Base-by-base conservation (phyloP, 2,797 vertebrate genomes). In the Schizothorax lantsangensis region DNA sequence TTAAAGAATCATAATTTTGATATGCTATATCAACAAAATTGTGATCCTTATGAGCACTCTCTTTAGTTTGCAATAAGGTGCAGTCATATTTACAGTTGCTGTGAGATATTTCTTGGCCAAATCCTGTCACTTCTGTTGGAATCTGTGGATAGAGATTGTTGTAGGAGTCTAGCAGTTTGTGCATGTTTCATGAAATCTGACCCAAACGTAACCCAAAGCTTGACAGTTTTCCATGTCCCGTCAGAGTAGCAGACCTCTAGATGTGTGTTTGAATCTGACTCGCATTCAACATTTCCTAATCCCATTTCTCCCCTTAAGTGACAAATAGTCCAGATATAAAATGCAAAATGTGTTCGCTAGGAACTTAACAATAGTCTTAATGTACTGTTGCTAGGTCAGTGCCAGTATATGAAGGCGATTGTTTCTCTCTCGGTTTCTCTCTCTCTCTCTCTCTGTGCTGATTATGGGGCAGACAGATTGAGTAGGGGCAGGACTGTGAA, bases 401-500 rank as follows among this genome's bases (percentile, higher is more conserved):
- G 26, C 0, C 38, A 71, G 38, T 59, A 45, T 72, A 36, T 62
- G 19, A 47, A 80, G 40, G 21, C 21, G 10, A 38, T 57, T 69
- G n/a, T 47, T 40, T 86, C 83, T 80, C 5, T 83, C 40, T 45
- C 45, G 17, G 15, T 52, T 8, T 54, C 75, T 14, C 23, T 54
- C 80, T 17, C 23, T 54, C 80, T 17, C 57, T 57, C 57, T 78
- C 79, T 84, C 38, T 82, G 75, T 88, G 90, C 93, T 92, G 92
- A 90, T 94, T 94, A 94, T 89, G 86, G 91, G 91, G 88, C 91
- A 93, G 91, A 92, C 88, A 91, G 90, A 92, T 91, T 84, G 90
- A 87, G 83, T 69, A 83, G 83, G 45, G 52, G 68, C 52, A 68
- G 83, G 52, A 59, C 86, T 86, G 82, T 87, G 87, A 87, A 95